Evolutionary conservation across 30 jellyfish, hydroid and myxozoan genomes (phyloP), one percentile per base, ranked within the genome.

Genomic region (Sanderia malayensis): DNA sequence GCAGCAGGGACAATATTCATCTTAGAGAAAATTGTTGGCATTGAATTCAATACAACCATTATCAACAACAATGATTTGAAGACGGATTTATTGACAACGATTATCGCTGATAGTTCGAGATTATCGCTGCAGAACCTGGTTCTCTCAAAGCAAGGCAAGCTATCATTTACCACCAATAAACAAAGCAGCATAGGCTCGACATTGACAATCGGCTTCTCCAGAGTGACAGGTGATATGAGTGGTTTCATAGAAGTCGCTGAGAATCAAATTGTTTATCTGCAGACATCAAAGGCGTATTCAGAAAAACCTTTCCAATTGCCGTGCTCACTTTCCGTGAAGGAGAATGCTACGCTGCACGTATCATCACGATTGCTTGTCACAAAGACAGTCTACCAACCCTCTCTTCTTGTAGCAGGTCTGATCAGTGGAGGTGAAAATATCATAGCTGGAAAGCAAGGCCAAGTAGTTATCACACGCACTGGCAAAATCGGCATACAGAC

Each of bases 401-500:
- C 90, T 0, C 30, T 79, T 34, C 44, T 64, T 31, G 57, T 79
- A 44, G 90, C 61, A 33, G 90, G 90, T 1, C 25, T 28, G n/a
- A 76, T 79, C 1, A 65, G 53, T 20, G 90, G 90, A 9, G 90
- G 90, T 1, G 90, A 79, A 27, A 79, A 79, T 23, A 55, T 79
- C 52, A 67, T 66, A 0, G 82, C 82, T 0, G 90, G 82, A 19
- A 79, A 79, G 46, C 82, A 68, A 31, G 90, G 90, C 22, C 59
- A 67, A 20, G 34, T 79, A 32, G 83, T 67, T 24, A 63, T 79
- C 4, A 69, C 90, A 24, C 59, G 77, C 37, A 64, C 83, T 19
- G 90, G 90, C 28, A 66, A 55, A n/a, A 79, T 79, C 23, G 90
- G 90, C 8, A 67, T 79, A 59, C 57, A 82, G 13, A 66, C 90